Evolutionary conservation across 2,888 invertebrate genomes (phyloP).

Genomic region (Drosophila engyochracea): DNA sequence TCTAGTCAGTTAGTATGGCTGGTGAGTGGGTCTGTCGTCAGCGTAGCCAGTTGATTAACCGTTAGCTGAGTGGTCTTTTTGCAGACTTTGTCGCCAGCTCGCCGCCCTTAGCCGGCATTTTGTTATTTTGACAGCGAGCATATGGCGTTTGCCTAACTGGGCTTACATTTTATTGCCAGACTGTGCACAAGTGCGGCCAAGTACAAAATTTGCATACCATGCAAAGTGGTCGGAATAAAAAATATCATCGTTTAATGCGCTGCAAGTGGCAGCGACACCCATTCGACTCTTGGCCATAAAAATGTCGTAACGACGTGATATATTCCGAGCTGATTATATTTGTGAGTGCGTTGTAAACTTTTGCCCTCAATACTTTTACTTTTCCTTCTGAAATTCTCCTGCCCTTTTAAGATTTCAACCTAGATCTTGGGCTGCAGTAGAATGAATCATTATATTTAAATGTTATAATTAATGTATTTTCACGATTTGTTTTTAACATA

Average conservation of each 20-base stretch:
- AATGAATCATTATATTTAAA: background rate
- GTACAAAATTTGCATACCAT: conserved; percentile 75
- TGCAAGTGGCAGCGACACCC: conserved; percentile 57
- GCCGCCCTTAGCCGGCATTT: conserved; percentile 71
- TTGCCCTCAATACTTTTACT: conserved; percentile 20
- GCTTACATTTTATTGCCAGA: conserved; percentile 38
- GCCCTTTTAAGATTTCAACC: background rate
- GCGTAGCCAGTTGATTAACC: conserved; percentile 54
- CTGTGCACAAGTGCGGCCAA: conserved; percentile 64
- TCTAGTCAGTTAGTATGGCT: conserved; percentile 26
- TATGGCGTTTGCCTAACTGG: conserved; percentile 37
- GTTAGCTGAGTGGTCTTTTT: conserved; percentile 57
- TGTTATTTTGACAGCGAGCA: conserved; percentile 72
- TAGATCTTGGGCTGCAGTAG: background rate
- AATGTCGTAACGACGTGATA: conserved; percentile 66
- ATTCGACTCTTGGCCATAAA: conserved; percentile 61
- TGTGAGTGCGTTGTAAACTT: conserved; percentile 11
- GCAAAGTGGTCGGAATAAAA: conserved; percentile 54
- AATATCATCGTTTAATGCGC: conserved; percentile 41
- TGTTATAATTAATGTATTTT: background rate
- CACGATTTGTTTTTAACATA: background rate
- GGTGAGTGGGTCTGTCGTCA: conserved; percentile 24
- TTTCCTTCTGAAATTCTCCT: background rate
- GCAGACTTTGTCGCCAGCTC: conserved; percentile 49
- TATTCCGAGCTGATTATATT: conserved; percentile 34